Evolutionary conservation across 2,888 invertebrate species (phyloP).

Genomic region (Hartigia nigra): DNA sequence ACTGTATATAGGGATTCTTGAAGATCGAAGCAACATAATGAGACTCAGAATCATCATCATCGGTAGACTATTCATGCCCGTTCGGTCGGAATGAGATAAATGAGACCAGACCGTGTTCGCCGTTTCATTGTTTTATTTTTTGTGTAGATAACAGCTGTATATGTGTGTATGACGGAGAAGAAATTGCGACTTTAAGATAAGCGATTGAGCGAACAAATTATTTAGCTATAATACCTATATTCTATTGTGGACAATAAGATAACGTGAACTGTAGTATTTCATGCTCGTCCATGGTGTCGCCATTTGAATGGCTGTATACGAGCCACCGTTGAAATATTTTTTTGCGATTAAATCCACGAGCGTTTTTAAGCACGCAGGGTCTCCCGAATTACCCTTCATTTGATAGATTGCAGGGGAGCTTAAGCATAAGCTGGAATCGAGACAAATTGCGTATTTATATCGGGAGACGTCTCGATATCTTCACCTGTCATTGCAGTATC

Average conservation of each 20-base stretch:
- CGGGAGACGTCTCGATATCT: slow-evolving; percentile 20
- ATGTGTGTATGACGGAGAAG: background rate
- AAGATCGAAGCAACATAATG: slow-evolving; percentile 13
- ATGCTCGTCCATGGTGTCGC: background rate
- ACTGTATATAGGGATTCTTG: slow-evolving; percentile 18
- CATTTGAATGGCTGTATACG: background rate
- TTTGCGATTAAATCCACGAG: background rate
- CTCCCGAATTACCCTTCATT: background rate
- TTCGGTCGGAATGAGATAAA: slow-evolving; percentile 25
- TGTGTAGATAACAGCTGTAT: too few relatives aligned
- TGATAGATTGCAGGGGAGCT: slow-evolving; percentile 3
- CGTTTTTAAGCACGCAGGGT: background rate
- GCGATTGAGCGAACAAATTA: background rate
- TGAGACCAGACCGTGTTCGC: background rate
- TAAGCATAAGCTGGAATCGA: slow-evolving; percentile 15
- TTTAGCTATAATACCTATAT: background rate
- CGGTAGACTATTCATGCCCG: slow-evolving; percentile 16
- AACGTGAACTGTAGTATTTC: background rate
- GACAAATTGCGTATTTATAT: slow-evolving; percentile 23
- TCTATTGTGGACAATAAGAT: background rate
- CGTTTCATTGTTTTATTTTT: background rate
- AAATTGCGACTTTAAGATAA: background rate
- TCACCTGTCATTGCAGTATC: slow-evolving; percentile 3
- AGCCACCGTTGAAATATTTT: background rate
- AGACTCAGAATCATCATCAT: background rate